Evolutionary conservation across 2,113 vertebrate species (phyloP).

Genomic region (Phaetusa simplex): DNA sequence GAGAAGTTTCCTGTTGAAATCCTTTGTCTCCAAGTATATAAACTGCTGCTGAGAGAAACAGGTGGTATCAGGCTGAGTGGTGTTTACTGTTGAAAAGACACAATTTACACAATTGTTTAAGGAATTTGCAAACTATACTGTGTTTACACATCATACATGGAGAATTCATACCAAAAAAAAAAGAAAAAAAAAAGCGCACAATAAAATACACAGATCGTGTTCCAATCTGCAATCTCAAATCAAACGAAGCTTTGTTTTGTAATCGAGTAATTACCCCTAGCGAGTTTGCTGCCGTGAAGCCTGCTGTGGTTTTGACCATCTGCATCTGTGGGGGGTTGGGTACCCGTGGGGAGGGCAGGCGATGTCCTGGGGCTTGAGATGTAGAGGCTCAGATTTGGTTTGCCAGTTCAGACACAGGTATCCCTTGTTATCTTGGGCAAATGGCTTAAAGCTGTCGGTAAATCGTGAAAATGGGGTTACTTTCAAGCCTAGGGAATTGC

Average conservation of each 20-base stretch:
- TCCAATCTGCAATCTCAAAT: not conserved
- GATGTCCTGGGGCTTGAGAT: not conserved
- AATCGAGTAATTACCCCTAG: not conserved
- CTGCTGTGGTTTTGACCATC: not conserved
- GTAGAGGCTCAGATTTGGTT: not conserved
- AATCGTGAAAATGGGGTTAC: not conserved
- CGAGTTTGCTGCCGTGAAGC: not conserved
- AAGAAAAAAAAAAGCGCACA: not conserved
- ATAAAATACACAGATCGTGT: not conserved
- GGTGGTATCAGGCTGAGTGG: not conserved
- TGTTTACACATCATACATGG: not conserved
- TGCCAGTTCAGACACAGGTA: not conserved
- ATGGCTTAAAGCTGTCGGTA: not conserved
- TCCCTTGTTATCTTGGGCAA: not conserved
- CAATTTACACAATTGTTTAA: not conserved
- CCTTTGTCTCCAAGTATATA: not conserved
- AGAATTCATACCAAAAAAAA: not conserved
- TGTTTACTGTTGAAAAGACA: not conserved
- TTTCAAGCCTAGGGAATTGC: not conserved
- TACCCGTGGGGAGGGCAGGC: too few relatives aligned
- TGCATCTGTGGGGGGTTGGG: not conserved
- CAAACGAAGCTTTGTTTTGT: not conserved
- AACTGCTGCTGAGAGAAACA: not conserved
- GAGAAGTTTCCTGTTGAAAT: not conserved
- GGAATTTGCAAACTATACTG: not conserved